Evolutionary conservation across 1,140 invertebrate species (phyloP), one percentile per base, ranked within the genome.

Genomic region (Nasonia giraulti): DNA sequence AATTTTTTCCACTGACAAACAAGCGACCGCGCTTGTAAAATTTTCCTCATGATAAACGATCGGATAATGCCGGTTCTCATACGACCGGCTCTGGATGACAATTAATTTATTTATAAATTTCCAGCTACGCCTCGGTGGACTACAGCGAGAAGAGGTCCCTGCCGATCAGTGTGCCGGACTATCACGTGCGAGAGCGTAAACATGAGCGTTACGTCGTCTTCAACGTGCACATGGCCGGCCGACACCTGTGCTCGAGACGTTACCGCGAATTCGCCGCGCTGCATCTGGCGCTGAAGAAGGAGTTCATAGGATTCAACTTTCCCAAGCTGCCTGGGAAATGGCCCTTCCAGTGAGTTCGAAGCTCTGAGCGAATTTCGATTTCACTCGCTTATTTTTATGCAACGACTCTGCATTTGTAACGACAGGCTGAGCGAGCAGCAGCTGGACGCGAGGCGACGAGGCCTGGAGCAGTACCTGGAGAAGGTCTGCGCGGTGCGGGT

Each of bases 161-260:
- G 85, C 99, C 99, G 11, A 99, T 99, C 87, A 99, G 98, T 87
- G 97, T 99, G 87, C 99, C 99, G 20, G 98, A 98, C 93, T 99
- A 98, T 91, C 97, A 97, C 89, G 92, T 92, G 94, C 91, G 97
- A 95, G 95, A 96, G 93, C 92, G 96, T 88, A 96, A 95, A 90
- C 97, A 97, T 31, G 97, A 99, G 88, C 96, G 97, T 88, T 99
- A 97, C 93, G 97, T 99, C 82, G 98, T 99, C 0, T 99, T 98
- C 93, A 99, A 99, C 92, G 99, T 99, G 85, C 99, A 99, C 91
- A 99, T 99, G 98, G 99, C 99, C 44, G 99, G 99, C 0, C 93
- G 99, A 73, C 99, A 99, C 92, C 93, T 99, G 37, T 99, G 99
- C 91, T 99, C 98, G 47, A 94, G 99, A 75, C 94, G 99, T 66